Conservation (phyloP, 2,888 invertebrate genomes). For the Ormyrus labotus region DNA sequence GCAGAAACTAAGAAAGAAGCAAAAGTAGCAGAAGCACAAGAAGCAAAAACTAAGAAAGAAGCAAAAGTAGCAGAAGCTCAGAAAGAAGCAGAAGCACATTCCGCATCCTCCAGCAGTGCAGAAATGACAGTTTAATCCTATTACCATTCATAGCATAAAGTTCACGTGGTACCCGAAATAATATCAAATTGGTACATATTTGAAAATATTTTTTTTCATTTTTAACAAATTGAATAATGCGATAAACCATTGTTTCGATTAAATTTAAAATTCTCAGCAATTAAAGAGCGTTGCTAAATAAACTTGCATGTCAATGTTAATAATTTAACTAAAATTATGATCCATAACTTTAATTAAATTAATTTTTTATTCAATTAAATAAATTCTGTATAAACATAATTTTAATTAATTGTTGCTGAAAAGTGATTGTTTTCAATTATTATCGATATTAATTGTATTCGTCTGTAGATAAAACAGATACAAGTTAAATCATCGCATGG, state of each 20-base stretch:
- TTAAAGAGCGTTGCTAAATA: not conserved
- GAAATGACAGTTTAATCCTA: not conserved
- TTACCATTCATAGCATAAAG: not conserved
- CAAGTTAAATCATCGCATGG: not conserved
- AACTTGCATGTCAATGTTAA: not conserved
- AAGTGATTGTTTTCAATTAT: too few relatives aligned
- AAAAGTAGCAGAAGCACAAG: too few relatives aligned
- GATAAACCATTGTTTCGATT: not conserved
- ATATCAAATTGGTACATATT: not conserved
- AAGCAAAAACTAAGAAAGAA: not conserved
- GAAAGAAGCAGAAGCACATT: not conserved
- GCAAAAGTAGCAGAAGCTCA: not conserved
- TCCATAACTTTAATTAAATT: not conserved
- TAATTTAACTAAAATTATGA: not conserved
- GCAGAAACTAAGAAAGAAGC: too few relatives aligned
- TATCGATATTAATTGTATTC: too few relatives aligned
- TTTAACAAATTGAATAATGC: conserved; percentile 9
- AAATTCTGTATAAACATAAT: too few relatives aligned
- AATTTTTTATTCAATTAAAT: not conserved
- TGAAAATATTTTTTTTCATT: not conserved
- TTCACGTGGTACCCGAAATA: too few relatives aligned
- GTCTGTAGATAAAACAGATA: conserved; percentile 15
- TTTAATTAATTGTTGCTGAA: too few relatives aligned
- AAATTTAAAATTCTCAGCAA: not conserved
- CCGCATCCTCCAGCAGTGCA: conserved; percentile 10